Evolutionary conservation across 2,113 vertebrate species (phyloP), one percentile per base, ranked within the genome.

Genomic region (Xenopus borealis): DNA sequence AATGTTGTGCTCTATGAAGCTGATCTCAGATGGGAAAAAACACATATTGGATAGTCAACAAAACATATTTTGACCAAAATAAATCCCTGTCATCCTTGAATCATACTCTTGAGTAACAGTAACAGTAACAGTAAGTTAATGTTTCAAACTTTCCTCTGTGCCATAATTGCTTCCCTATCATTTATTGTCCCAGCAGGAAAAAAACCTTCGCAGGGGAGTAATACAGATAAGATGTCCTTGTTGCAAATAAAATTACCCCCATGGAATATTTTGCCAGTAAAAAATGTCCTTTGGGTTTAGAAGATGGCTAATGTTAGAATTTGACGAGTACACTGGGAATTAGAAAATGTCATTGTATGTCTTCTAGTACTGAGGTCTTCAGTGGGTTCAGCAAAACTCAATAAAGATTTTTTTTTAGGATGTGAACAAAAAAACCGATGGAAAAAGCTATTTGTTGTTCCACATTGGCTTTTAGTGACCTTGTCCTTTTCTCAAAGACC

Each of bases 181-280:
- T 63, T 57, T 72, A 65, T 72, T 65, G 23, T 47, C 62, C 50
- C 71, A 65, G 71, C 46, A 62, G 62, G 71, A 72, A 18, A 65
- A n/a, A 13, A 55, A 18, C 9, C 17, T 55, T 55, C 4, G 53
- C 47, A 64, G n/a, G 46, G 50, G 64, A 44, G n/a, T 57, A 65
- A 62, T 72, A 40, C 71, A 72, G 47, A 27, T 57, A 50, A 65
- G 30, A 65, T 57, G 50, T 45, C 30, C 62, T 66, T 20, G 62
- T 50, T 72, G 71, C 19, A 47, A 50, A 23, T 65, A 55, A 57
- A 72, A 72, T 66, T 30, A 57, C 57, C 47, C 61, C 71, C 27
- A 72, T 63, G 40, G 71, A 65, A 72, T 72, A 72, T 72, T 53
- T 66, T 72, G 50, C 27, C 71, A 45, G 17, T 57, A 72, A 55